Conservation (phyloP, 37 sponge, comb jelly and placozoan species). For the Agelas oroides region DNA sequence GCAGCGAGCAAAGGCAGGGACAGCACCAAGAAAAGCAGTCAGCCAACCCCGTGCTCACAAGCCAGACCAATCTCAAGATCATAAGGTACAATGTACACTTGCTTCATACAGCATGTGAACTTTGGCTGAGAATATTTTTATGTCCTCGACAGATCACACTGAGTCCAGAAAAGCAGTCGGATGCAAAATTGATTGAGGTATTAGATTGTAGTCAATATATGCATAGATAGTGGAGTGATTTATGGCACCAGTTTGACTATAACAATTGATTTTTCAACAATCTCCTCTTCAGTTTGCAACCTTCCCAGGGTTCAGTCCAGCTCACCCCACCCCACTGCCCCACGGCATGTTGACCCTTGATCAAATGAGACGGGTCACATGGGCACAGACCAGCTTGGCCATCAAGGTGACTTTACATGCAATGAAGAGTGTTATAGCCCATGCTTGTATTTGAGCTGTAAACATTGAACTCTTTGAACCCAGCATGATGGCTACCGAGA, state of each 20-base stretch:
- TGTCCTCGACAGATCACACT: background rate
- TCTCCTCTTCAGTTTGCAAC: slow-evolving; percentile 65
- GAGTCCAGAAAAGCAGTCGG: background rate
- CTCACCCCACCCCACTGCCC: slow-evolving; percentile 82
- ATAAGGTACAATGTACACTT: too few relatives aligned
- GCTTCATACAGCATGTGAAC: too few relatives aligned
- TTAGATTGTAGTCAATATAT: too few relatives aligned
- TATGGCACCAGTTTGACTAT: background rate
- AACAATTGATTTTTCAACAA: background rate
- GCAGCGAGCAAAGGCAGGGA: too few relatives aligned
- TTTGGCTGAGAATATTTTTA: too few relatives aligned
- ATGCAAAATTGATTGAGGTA: slow-evolving; percentile 61
- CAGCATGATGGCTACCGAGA: slow-evolving; percentile 30
- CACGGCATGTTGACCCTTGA: slow-evolving; percentile 50
- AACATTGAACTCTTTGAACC: background rate
- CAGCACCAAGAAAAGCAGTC: too few relatives aligned
- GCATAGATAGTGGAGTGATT: background rate
- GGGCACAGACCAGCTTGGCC: slow-evolving; percentile 68
- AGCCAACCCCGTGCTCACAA: too few relatives aligned
- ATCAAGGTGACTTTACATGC: slow-evolving; percentile 47
- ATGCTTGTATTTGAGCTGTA: background rate
- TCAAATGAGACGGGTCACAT: slow-evolving; percentile 63
- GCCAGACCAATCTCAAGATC: too few relatives aligned
- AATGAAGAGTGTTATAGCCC: too few relatives aligned
- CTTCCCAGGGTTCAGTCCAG: slow-evolving; percentile 75